These are phyloP conservation scores for Gymnodraco acuticeps DNA, from an alignment of 2,797 vertebrate genomes.

Conservation along the genomic window DNA sequence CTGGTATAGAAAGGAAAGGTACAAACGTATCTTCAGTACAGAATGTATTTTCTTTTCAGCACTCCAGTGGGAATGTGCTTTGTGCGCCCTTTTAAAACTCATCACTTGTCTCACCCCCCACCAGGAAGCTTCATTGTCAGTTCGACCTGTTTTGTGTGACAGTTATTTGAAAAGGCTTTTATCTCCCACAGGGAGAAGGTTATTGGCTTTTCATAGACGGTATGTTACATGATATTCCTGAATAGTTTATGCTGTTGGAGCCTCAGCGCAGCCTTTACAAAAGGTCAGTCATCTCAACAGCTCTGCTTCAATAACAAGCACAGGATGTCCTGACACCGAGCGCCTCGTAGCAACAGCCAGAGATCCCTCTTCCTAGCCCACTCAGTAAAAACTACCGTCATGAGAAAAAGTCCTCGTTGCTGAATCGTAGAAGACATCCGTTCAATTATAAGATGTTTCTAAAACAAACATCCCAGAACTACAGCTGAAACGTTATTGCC, in stretches of 20 bases:
- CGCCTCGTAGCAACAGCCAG: slow-evolving; percentile 7
- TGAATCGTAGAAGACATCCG: not conserved
- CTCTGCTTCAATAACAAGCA: slow-evolving; percentile 31
- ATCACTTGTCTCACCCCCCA: not conserved
- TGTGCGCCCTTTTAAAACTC: not conserved
- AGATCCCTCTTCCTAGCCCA: not conserved
- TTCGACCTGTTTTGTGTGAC: slow-evolving; percentile 18
- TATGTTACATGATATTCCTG: slow-evolving; percentile 56
- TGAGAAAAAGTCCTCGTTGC: not conserved
- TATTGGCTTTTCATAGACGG: slow-evolving; percentile 36
- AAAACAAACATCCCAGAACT: not conserved
- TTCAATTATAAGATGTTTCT: too few relatives aligned
- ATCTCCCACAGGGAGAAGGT: slow-evolving; percentile 15
- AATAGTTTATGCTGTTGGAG: slow-evolving; percentile 44
- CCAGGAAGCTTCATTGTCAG: slow-evolving; percentile 17
- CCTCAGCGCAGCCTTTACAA: slow-evolving; percentile 25
- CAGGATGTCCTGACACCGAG: slow-evolving; percentile 29
- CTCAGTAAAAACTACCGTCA: slow-evolving; percentile 5
- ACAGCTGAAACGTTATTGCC: not conserved
- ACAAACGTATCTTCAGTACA: not conserved
- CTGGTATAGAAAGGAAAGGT: not conserved
- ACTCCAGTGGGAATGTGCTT: not conserved
- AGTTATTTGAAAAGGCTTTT: slow-evolving; percentile 26
- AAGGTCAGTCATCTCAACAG: slow-evolving; percentile 54
- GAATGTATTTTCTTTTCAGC: slow-evolving; percentile 1